These are phyloP conservation scores for Strongylocentrotus purpuratus DNA, from an alignment of 35 echinoderm and acorn worm genomes.

Conservation along the genomic window DNA sequence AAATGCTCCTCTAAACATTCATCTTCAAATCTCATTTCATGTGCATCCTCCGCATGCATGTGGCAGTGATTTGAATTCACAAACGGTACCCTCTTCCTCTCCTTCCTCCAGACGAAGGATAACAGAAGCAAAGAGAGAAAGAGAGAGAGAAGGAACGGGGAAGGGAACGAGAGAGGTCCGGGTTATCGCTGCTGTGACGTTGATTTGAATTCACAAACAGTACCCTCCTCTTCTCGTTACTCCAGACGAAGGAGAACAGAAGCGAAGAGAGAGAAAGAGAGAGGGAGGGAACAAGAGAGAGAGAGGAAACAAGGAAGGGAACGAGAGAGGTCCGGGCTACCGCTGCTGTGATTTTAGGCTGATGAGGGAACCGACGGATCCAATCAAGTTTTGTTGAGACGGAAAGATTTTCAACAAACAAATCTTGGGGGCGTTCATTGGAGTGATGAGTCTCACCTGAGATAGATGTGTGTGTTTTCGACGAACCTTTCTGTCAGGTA, in stretches of 20 bases:
- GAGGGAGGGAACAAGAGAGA: not conserved
- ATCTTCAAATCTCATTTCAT: not conserved
- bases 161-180: not conserved
- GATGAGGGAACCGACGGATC: not conserved
- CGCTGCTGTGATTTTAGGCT: not conserved
- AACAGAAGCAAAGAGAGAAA: not conserved
- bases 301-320: not conserved
- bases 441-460: not conserved
- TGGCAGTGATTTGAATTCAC: not conserved
- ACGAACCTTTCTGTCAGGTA: not conserved
- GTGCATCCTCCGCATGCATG: not conserved
- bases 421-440: not conserved
- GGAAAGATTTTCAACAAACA: not conserved
- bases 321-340: not conserved
- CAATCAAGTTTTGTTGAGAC: constrained; percentile 1
- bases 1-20: not conserved
- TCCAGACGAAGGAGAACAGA: not conserved
- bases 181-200: not conserved
- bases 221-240: not conserved
- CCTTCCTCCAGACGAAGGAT: not conserved
- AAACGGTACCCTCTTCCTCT: not conserved
- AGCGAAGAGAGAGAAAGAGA: not conserved
- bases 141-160: not conserved
- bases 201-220: not conserved
- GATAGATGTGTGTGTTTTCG: not conserved